Base-by-base conservation (phyloP, 2,888 invertebrate species). In the Lycophotia porphyrea region DNA sequence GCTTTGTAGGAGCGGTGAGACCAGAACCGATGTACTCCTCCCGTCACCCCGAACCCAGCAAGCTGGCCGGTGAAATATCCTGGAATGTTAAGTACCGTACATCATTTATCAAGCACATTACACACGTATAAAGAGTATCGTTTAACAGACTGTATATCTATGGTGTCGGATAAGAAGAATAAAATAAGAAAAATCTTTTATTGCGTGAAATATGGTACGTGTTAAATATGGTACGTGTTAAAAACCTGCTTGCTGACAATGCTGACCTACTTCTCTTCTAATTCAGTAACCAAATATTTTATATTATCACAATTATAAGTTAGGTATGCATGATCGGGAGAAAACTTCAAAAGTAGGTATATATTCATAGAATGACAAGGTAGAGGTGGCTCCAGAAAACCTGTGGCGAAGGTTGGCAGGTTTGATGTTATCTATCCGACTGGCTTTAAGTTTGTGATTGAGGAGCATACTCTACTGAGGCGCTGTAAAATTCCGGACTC, bases 1-100 rank as follows among this genome's bases (percentile, higher is more conserved):
- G 97, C 98, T 93, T 97, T 98, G 90, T 97, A 98, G 0, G 97
- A 96, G 84, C 97, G 96, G 91, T 98, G 98, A 67, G 97, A 97
- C 97, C 97, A 98, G 74, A 96, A 96, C 58, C 98, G 96, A 90
- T 98, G 98, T 0, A 95, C 98, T 18, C 98, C 98, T 0, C 96
- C 98, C 0, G 98, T 98, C 21, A 98, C 97, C 15, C 98, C 97
- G 83, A 98, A 97, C 21, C 97, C 98, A 34, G 97, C 97, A 1
- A 97, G 86, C 47, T 95, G 95, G n/a, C 97, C 97, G 79, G 96
- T 91, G 15, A 97, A 76, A 44, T 94, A 92, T 36, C 95, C 97
- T 97, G 91, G 60, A 95, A 91, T 24, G 66, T 24, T 36, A 71
- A 31, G 4, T 2, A 42, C 15, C n/a, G 47, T 34, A n/a, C 2